A percentile compares a stretch with the other conserved stretches of the same genome.
These are phyloP conservation scores for Drosophila diplacantha DNA, from an alignment of 2,888 invertebrate species.

Conservation along the genomic window DNA sequence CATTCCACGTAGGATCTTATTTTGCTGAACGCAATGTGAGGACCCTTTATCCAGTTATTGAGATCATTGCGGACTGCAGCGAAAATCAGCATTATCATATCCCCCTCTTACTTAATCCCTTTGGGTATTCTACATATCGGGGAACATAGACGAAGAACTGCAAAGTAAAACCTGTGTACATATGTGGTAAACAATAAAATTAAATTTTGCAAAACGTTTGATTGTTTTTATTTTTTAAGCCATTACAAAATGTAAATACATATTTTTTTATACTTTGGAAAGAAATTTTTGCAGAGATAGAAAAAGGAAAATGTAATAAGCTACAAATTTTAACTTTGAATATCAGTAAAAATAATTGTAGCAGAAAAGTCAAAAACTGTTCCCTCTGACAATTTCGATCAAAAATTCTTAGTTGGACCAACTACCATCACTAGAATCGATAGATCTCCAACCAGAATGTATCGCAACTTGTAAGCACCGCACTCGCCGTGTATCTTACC, in stretches of 20 bases:
- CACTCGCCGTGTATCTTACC: conserved; percentile 11
- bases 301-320: not conserved
- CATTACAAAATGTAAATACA: not conserved
- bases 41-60: conserved; percentile 86
- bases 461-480: conserved; percentile 1
- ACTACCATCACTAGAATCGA: not conserved
- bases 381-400: not conserved
- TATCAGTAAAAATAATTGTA: not conserved
- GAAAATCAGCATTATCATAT: conserved; percentile 85
- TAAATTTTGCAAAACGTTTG: not conserved
- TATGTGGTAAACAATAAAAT: not conserved
- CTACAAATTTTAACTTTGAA: too few species aligned
- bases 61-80: conserved; percentile 85
- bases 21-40: conserved; percentile 81
- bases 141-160: conserved; percentile 72
- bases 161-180: not conserved
- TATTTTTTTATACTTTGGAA: not conserved
- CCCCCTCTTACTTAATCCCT: conserved; percentile 85
- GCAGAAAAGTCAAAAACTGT: not conserved
- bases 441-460: not conserved
- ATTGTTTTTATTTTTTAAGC: not conserved
- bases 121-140: conserved; percentile 85
- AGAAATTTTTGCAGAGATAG: not conserved
- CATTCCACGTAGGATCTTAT: conserved; percentile 86
- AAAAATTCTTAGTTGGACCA: not conserved